These are phyloP conservation scores for Eupithecia tripunctaria DNA, from an alignment of 2,888 invertebrate species.

Conservation along the genomic window DNA sequence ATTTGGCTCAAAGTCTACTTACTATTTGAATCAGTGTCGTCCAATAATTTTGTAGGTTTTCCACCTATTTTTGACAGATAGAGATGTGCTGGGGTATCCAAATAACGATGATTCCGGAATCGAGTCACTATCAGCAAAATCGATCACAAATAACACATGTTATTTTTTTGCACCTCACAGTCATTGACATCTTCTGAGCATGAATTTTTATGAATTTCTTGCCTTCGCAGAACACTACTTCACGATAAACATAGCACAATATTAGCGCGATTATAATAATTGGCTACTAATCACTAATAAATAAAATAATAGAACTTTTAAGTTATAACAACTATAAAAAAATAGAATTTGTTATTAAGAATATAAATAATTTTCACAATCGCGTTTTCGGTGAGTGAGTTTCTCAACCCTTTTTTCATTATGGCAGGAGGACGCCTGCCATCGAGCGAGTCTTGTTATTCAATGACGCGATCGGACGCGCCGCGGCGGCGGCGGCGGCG, in stretches of 20 bases:
- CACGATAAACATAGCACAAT: slow-evolving; percentile 70
- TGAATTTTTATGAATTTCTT: slow-evolving; percentile 61
- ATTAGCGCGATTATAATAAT: slow-evolving; percentile 78
- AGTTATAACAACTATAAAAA: slow-evolving; percentile 81
- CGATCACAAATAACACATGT: slow-evolving; percentile 67
- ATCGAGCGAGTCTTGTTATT: slow-evolving; percentile 84
- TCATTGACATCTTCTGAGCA: slow-evolving; percentile 70
- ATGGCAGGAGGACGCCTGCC: slow-evolving; percentile 83
- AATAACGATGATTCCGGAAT: slow-evolving; percentile 69
- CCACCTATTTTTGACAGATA: slow-evolving; percentile 76
- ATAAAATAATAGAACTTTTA: slow-evolving; percentile 73
- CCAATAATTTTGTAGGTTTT: slow-evolving; percentile 78
- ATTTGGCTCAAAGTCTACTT: slow-evolving; percentile 59
- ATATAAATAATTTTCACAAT: slow-evolving; percentile 81
- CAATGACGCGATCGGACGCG: slow-evolving; percentile 81
- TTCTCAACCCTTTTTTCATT: slow-evolving; percentile 80
- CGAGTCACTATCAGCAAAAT: slow-evolving; percentile 66
- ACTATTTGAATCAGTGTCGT: slow-evolving; percentile 83
- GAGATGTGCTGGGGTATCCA: slow-evolving; percentile 68
- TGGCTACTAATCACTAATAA: slow-evolving; percentile 83
- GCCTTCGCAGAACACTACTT: slow-evolving; percentile 78
- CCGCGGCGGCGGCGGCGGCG: slow-evolving; percentile 38
- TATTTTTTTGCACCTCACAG: slow-evolving; percentile 69
- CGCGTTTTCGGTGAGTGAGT: slow-evolving; percentile 80
- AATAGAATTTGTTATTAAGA: slow-evolving; percentile 77